Base-by-base conservation (phyloP, 1,140 invertebrate genomes). In the Cotesia glomerata region DNA sequence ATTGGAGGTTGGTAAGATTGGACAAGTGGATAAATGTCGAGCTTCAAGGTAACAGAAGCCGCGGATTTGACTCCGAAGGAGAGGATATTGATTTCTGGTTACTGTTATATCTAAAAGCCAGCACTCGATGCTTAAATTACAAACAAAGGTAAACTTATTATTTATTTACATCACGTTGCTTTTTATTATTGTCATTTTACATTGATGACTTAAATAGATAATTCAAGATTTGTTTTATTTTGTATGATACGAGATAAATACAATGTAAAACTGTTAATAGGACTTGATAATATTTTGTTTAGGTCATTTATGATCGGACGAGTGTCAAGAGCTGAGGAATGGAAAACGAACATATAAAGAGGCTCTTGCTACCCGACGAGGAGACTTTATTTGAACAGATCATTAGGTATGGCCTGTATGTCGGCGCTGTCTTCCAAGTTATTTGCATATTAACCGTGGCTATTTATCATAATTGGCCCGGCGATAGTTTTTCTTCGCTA, bases 401-500 rank as follows among this genome's bases (percentile, higher is more conserved):
- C 39, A 74, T 88, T 54, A 82, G 83, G 79, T 85, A 84, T 75
- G 86, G 86, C 26, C 76, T 88, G 1, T 88, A 87, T 51, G 64
- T 87, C 32, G 85, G 85, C n/a, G 86, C 86, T 67, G 77, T 85
- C 11, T 88, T 87, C 62, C 86, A 87, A 81, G 75, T 87, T 51
- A 76, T 83, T 72, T 88, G 86, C 73, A 76, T 88, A 69, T 73
- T 87, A 61, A 83, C 86, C 11, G 84, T 87, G 52, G 81, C 86
- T 2, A 74, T 86, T 74, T 86, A 85, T 78, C 85, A 85, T 73
- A 80, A 80, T 61, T 84, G 81, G 59, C 83, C 82, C 7, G 82
- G 80, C 4, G 85, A 88, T 75, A 80, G 84, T 5, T 80, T 85
- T 39, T 77, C 84, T 34, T 80, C 84, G 26, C 75, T 86, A 0